Base-by-base conservation (phyloP, 2,113 vertebrate genomes). In the Cheilinus undulatus region DNA sequence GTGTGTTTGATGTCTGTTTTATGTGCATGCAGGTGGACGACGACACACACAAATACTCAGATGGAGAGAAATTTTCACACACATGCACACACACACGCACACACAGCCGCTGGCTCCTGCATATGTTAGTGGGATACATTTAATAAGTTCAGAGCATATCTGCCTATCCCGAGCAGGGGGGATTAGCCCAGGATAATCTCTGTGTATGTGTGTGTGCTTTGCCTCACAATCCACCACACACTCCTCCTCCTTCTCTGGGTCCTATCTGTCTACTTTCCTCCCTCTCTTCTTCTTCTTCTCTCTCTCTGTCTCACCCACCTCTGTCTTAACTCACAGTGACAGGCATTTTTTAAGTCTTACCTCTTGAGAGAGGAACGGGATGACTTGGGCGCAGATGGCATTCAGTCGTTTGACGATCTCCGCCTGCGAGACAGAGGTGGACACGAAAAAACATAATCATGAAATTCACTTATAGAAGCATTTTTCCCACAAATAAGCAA, bases 321-420 rank as follows among this genome's bases (percentile, higher is more conserved):
- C 63, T 17, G 27, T 80, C 86, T 88, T 88, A 86, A 89, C 80
- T 82, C 76, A 30, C 48, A 69, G 61, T 49, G 80, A 86, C 77
- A 82, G 83, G 72, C 64, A 40, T 77, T 74, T 80, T 42, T 73
- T 11, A 17, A 69, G 67, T 86, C 92, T 95, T 95, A 98, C 97
- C 96, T 98, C 96, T 85, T 97, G 97, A 88, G 97, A 98, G 90
- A 98, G 92, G 92, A 98, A 98, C 57, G 97, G 97, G 94, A 98
- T 97, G 91, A 98, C 96, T 94, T 98, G 96, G 70, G 96, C 97
- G 85, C 97, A 98, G 93, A 98, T 98, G 87, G 97, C 96, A n/a
- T 98, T 98, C 92, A 98, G 95, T 76, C 97, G 95, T 81, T 98
- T 98, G 89, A 97, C 97, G 86, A 98, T 98, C 93, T 98, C 97